phyloP scores from a whole-genome alignment of 2,888 invertebrate genomes.

The Ophion costatus region DNA sequence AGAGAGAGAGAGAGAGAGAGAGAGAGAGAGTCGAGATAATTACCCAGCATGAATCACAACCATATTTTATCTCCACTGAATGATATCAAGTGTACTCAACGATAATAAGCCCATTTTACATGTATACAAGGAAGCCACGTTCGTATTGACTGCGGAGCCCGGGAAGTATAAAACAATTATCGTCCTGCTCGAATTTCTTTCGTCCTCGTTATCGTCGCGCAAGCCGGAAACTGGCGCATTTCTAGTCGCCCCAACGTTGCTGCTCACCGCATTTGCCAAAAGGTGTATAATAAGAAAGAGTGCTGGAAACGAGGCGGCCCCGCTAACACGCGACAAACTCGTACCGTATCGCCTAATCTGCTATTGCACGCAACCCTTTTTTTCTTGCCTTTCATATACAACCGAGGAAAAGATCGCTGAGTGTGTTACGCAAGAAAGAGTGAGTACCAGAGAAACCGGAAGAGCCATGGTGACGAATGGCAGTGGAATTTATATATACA shows the following conservation, averaged over 20 bases:
- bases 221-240: slow-evolving; percentile 32
- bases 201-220: slow-evolving; percentile 37
- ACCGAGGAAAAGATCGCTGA: slow-evolving; percentile 28
- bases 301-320: not conserved
- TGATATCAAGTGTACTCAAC: slow-evolving; percentile 26
- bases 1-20: not conserved
- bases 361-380: slow-evolving; percentile 28
- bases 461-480: slow-evolving; percentile 42
- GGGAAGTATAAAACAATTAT: slow-evolving; percentile 42
- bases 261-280: slow-evolving; percentile 12
- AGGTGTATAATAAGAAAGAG: not conserved
- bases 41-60: slow-evolving; percentile 46
- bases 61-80: slow-evolving; percentile 44
- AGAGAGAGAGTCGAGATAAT: slow-evolving; percentile 42
- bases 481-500: slow-evolving; percentile 2
- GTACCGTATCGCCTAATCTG: slow-evolving; percentile 12
- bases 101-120: not conserved
- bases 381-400: slow-evolving; percentile 1
- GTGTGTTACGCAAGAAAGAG: slow-evolving; percentile 11
- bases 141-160: not conserved
- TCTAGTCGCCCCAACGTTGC: slow-evolving; percentile 4
- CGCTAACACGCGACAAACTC: slow-evolving; percentile 36
- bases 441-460: slow-evolving; percentile 22
- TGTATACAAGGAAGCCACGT: not conserved
- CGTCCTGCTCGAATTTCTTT: slow-evolving; percentile 34